Evolutionary conservation across 35 echinoderm and acorn worm species (phyloP).

Genomic region (Apostichopus parvimensis): DNA sequence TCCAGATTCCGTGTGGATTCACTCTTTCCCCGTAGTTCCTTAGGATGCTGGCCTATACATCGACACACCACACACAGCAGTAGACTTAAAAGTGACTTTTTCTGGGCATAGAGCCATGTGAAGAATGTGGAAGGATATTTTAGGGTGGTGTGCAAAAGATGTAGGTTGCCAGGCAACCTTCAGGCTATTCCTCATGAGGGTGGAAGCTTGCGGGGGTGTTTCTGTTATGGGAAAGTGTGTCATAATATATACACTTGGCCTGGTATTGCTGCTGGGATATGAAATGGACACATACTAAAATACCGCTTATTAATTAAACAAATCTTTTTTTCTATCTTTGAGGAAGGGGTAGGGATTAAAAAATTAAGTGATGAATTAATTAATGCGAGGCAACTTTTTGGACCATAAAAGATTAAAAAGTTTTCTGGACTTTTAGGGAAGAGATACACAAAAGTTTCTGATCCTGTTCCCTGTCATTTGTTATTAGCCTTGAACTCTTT

Average conservation of each 20-base stretch:
- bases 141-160: conserved; percentile 53
- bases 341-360: not conserved
- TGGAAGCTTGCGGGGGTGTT: conserved; percentile 5
- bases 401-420: too few relatives aligned
- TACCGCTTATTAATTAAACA: not conserved
- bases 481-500: too few relatives aligned
- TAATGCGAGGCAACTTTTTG: too few relatives aligned
- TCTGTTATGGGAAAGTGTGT: not conserved
- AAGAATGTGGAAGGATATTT: conserved; percentile 50
- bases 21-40: too few relatives aligned
- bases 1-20: too few relatives aligned
- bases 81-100: conserved; percentile 37
- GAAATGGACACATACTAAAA: not conserved
- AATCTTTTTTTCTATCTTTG: not conserved
- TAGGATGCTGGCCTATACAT: not conserved
- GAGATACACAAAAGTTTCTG: too few relatives aligned
- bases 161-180: conserved; percentile 25
- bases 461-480: too few relatives aligned
- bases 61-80: not conserved
- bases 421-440: too few relatives aligned
- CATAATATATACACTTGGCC: not conserved
- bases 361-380: too few relatives aligned
- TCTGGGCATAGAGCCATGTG: conserved; percentile 49
- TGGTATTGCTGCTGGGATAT: too few relatives aligned
- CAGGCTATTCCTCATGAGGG: not conserved